These are phyloP conservation scores for Saxidomus purpurata DNA, from an alignment of 1,140 invertebrate genomes.

Conservation along the genomic window DNA sequence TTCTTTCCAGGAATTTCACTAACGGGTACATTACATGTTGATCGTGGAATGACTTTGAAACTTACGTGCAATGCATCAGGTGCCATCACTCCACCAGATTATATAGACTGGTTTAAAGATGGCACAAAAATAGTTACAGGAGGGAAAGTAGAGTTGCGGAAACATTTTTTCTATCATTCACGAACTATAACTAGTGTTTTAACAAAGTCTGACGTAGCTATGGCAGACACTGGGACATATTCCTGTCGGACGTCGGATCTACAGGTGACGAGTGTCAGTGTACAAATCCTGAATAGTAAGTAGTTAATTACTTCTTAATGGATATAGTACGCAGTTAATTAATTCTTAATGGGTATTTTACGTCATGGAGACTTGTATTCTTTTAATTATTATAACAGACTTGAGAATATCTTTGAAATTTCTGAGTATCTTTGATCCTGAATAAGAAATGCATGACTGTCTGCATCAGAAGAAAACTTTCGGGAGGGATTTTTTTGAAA, in stretches of 20 bases:
- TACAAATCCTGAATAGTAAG: conserved; percentile 80
- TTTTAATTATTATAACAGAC: no score
- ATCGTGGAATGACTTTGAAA: conserved; percentile 73
- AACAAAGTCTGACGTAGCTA: conserved; percentile 62
- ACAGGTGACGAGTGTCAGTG: conserved; percentile 77
- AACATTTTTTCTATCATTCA: conserved; percentile 49
- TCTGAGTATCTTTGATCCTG: no score
- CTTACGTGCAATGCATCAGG: conserved; percentile 82
- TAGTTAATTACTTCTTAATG: background rate
- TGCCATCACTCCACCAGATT: conserved; percentile 76
- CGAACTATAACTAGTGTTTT: conserved; percentile 77
- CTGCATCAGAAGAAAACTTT: no score
- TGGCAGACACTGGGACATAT: conserved; percentile 78
- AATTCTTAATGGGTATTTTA: no score
- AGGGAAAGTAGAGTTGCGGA: conserved; percentile 28
- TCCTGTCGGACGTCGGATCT: conserved; percentile 77
- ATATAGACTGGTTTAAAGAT: conserved; percentile 83
- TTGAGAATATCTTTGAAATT: no score
- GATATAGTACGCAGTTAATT: no score
- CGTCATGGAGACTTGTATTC: no score
- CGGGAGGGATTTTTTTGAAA: no score
- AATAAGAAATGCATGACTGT: no score
- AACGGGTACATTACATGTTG: conserved; percentile 76
- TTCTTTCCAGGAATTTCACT: conserved; percentile 78
- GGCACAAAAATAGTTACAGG: conserved; percentile 77